These are phyloP conservation scores for Drosophila sproati DNA, from an alignment of 1,140 invertebrate species.

Conservation along the genomic window DNA sequence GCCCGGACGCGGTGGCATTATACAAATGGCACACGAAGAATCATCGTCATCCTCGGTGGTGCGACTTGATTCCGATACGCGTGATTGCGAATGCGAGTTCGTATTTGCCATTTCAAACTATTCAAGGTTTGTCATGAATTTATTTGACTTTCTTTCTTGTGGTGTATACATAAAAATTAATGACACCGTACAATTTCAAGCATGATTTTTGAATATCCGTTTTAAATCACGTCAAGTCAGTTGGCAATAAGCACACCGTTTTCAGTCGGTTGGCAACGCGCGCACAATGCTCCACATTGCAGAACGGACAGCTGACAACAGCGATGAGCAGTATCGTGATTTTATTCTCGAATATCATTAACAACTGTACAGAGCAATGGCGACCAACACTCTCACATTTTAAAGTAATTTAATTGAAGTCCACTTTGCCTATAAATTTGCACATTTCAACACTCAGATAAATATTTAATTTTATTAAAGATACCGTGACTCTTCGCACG, in stretches of 20 bases:
- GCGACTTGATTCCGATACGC: neutral
- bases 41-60: neutral
- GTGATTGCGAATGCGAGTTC: neutral
- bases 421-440: neutral
- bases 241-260: no score
- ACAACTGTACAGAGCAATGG: neutral
- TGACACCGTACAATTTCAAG: conserved; percentile 4
- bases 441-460: neutral
- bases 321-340: neutral
- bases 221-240: conserved; percentile 13
- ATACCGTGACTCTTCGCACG: conserved; percentile 1
- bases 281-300: conserved; percentile 3
- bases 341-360: neutral
- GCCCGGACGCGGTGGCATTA: conserved; percentile 69
- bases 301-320: conserved; percentile 22
- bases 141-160: conserved; percentile 24
- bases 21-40: conserved; percentile 40
- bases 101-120: neutral
- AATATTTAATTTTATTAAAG: neutral
- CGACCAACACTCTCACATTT: neutral
- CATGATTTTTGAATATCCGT: neutral
- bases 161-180: conserved; percentile 16
- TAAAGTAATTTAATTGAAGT: neutral
- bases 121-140: conserved; percentile 1
- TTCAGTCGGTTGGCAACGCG: neutral